A percentile compares a stretch with the other conserved stretches of the same genome.
Evolutionary conservation across 2,113 vertebrate species (phyloP).

Genomic region (Cricetomys ansorgei): DNA sequence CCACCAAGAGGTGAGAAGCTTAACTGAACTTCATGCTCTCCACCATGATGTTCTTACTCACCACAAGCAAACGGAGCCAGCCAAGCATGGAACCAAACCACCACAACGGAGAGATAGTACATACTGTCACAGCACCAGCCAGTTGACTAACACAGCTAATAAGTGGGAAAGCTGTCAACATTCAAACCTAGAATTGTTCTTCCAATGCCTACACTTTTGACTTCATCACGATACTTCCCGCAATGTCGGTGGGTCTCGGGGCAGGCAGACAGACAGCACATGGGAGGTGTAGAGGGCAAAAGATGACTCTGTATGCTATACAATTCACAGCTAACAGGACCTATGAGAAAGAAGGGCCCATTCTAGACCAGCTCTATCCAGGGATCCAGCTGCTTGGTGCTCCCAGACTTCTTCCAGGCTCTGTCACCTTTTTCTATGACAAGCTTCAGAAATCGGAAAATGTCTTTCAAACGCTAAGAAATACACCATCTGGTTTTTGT

Average conservation of each 20-base stretch:
- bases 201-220: neutral
- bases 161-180: neutral
- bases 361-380: neutral
- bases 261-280: neutral
- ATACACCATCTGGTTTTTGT: neutral
- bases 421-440: too few relatives aligned
- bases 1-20: neutral
- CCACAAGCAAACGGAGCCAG: neutral
- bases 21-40: neutral
- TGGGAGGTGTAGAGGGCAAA: neutral
- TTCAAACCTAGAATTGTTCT: constrained; percentile 6
- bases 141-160: neutral
- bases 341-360: neutral
- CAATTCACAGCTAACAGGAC: neutral
- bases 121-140: neutral
- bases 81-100: neutral
- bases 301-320: neutral
- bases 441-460: neutral
- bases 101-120: neutral
- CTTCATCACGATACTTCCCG: neutral
- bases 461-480: neutral
- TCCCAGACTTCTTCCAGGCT: neutral
- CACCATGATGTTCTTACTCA: neutral
- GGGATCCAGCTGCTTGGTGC: neutral
- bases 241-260: too few relatives aligned